phyloP scores from a whole-genome alignment of 1,140 invertebrate genomes.

The Drosophila seguyi region DNA sequence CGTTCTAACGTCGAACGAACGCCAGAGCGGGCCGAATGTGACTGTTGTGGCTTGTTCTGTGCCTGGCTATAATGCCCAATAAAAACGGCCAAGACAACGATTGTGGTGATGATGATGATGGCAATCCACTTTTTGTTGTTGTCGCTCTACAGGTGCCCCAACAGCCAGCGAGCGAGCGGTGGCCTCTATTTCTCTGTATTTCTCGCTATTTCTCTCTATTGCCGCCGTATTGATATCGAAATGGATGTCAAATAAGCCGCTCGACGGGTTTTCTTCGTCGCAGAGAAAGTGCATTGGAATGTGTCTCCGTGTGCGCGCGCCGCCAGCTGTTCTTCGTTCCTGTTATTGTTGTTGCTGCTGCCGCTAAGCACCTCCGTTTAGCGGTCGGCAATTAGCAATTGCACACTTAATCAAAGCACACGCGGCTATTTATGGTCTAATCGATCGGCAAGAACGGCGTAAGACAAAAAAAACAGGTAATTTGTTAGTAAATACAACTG shows the following conservation, averaged over 20 bases:
- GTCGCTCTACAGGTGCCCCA: slow-evolving; percentile 33
- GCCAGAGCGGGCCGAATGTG: slow-evolving; percentile 69
- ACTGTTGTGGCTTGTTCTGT: slow-evolving; percentile 46
- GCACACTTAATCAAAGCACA: slow-evolving; percentile 15
- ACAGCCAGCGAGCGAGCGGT: slow-evolving; percentile 21
- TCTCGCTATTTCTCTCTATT: slow-evolving; percentile 51
- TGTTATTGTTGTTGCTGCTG: neutral
- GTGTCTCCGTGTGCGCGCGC: slow-evolving; percentile 33
- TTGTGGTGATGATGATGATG: slow-evolving; percentile 37
- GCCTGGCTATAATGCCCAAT: slow-evolving; percentile 61
- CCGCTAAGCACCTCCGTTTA: slow-evolving; percentile 18
- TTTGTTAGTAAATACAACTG: slow-evolving; percentile 29
- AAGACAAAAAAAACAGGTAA: slow-evolving; percentile 13
- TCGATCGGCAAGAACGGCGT: slow-evolving; percentile 16
- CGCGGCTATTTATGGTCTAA: slow-evolving; percentile 16
- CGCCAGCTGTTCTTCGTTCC: slow-evolving; percentile 24
- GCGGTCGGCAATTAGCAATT: slow-evolving; percentile 18
- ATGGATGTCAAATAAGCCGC: slow-evolving; percentile 79
- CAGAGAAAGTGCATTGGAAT: slow-evolving; percentile 79
- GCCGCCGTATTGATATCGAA: slow-evolving; percentile 78
- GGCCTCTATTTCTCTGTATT: slow-evolving; percentile 70
- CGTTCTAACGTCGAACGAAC: slow-evolving; percentile 38
- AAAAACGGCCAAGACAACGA: slow-evolving; percentile 48
- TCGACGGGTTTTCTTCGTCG: slow-evolving; percentile 67
- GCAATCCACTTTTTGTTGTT: slow-evolving; percentile 51